Evolutionary conservation across 1,140 invertebrate genomes (phyloP).

Genomic region (Bombus consobrinus): DNA sequence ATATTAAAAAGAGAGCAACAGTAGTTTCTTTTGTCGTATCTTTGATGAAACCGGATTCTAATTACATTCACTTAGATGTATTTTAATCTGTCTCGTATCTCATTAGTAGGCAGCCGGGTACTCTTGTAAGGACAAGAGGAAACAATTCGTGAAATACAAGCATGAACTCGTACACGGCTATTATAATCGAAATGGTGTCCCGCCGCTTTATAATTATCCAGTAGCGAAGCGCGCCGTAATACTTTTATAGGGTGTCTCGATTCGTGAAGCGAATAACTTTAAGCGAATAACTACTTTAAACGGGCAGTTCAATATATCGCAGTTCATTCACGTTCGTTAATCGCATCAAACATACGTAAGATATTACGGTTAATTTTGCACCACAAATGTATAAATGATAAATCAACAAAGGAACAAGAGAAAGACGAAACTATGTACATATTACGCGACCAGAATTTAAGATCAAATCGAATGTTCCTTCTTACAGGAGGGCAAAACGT

Average conservation of each 20-base stretch:
- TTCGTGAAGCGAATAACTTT: conserved; percentile 66
- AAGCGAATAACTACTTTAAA: conserved; percentile 19
- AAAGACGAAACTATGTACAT: background rate
- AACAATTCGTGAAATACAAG: conserved; percentile 44
- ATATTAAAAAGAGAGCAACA: too few species aligned
- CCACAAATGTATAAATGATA: conserved; percentile 31
- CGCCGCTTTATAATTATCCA: conserved; percentile 45
- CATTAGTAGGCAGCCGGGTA: conserved; percentile 49
- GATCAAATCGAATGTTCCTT: background rate
- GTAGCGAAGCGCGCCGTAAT: conserved; percentile 41
- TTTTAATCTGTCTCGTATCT: background rate
- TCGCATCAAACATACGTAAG: conserved; percentile 27
- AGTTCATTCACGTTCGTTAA: conserved; percentile 52
- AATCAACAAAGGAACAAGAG: too few species aligned
- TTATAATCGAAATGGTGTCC: conserved; percentile 44
- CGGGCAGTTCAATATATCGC: conserved; percentile 33
- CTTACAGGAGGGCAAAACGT: background rate
- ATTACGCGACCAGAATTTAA: background rate
- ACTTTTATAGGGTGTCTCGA: conserved; percentile 54
- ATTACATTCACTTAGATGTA: background rate
- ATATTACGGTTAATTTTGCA: conserved; percentile 18
- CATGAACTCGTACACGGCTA: conserved; percentile 47
- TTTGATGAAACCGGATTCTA: background rate
- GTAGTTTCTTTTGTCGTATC: background rate
- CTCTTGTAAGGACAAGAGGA: conserved; percentile 47